Conservation (phyloP, 2,888 invertebrate genomes). For the Parnassius orleans region DNA sequence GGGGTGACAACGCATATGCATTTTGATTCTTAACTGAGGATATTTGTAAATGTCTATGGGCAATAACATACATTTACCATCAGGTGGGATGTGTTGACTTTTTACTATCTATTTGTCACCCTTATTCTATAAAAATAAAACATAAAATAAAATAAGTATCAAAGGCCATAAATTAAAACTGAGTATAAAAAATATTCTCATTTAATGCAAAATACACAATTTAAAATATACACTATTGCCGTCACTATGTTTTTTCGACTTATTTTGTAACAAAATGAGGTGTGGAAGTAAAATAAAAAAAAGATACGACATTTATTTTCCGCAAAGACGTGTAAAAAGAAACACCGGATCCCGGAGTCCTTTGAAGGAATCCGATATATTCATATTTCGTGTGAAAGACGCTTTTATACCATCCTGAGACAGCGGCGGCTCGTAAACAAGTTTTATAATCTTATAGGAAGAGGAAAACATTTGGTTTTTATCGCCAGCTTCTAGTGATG, state of each 20-base stretch:
- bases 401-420: slow-evolving; percentile 28
- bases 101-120: too few species aligned
- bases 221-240: not conserved
- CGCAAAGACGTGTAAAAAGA: slow-evolving; percentile 34
- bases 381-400: slow-evolving; percentile 29
- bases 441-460: slow-evolving; percentile 40
- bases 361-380: slow-evolving; percentile 34
- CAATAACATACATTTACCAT: too few species aligned
- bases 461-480: slow-evolving; percentile 32
- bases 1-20: too few species aligned
- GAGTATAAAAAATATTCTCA: not conserved
- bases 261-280: slow-evolving; percentile 21
- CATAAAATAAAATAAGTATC: too few species aligned
- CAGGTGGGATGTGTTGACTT: too few species aligned
- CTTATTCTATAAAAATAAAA: too few species aligned
- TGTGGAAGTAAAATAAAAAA: slow-evolving; percentile 27
- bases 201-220: not conserved
- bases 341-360: slow-evolving; percentile 20
- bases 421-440: slow-evolving; percentile 38
- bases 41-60: too few species aligned
- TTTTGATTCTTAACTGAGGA: too few species aligned
- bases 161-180: too few species aligned
- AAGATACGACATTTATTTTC: slow-evolving; percentile 31
- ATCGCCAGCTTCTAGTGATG: slow-evolving; percentile 25
- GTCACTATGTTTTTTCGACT: slow-evolving; percentile 12